These are phyloP conservation scores for Matsumyia berberina DNA, from an alignment of 2,888 invertebrate genomes.

Conservation along the genomic window DNA sequence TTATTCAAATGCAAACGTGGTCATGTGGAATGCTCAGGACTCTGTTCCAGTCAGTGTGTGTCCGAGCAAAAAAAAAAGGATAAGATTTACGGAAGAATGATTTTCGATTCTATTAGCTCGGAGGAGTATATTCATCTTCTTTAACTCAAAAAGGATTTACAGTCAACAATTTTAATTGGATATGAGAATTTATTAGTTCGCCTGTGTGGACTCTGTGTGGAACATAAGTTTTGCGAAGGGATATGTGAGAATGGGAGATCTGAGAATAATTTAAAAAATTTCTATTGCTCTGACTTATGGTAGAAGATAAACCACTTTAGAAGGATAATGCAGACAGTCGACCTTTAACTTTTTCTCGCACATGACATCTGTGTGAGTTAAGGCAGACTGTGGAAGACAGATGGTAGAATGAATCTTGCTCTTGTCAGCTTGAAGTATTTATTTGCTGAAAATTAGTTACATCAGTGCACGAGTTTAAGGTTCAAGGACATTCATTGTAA, in stretches of 20 bases:
- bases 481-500: too few species aligned
- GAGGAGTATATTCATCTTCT: conserved; percentile 11
- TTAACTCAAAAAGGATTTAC: not conserved
- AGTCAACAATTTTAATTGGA: conserved; percentile 34
- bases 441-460: too few species aligned
- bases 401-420: too few species aligned
- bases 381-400: too few species aligned
- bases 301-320: not conserved
- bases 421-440: too few species aligned
- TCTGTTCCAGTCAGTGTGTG: not conserved
- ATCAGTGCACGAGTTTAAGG: too few species aligned
- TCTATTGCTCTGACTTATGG: conserved; percentile 4
- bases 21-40: not conserved
- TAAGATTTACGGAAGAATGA: conserved; percentile 29
- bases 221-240: too few species aligned
- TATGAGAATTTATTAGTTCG: conserved; percentile 11
- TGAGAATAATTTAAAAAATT: not conserved
- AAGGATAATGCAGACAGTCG: not conserved
- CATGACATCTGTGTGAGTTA: too few species aligned
- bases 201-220: conserved; percentile 6
- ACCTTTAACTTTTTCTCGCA: too few species aligned
- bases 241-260: not conserved
- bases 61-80: not conserved
- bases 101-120: conserved; percentile 18
- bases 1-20: not conserved